Evolutionary conservation across 92 coral and sea anemone genomes (phyloP), one percentile per base, ranked within the genome.

Genomic region (Zoanthus sansibaricus): DNA sequence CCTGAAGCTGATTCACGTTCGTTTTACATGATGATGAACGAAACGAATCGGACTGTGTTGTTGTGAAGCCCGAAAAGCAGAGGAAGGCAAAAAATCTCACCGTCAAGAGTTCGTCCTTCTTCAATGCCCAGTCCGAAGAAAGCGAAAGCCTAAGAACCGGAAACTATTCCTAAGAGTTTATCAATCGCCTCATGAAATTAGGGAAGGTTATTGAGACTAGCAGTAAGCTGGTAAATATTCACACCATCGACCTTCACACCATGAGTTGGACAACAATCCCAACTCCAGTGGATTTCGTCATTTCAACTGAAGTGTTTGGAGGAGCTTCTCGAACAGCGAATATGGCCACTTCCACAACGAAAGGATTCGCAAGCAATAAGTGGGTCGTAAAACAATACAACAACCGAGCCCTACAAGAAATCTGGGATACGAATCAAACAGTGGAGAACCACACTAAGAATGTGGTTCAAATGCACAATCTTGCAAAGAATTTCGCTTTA

Each of bases 231-330:
- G 73, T 89, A 67, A 82, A 86, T 89, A 72, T 92, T 67, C 89
- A 89, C 84, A 82, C 86, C 47, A 89, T 92, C 75, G 82, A 89
- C 89, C 77, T 89, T 30, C 70, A 83, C 59, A 72, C 77, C 25
- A 92, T 92, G 86, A 89, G 70, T 87, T 92, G 94, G 94, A 84
- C 88, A 73, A 86, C 83, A 56, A 66, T 92, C 76, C 89, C 93
- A 18, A 55, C 62, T 16, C 68, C 72, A 49, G 90, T 79, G 49
- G 91, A 93, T 74, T 93, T 83, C 86, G 83, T 78, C 77, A 73
- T 93, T 58, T 88, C 89, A 30, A 86, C 77, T 71, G 88, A 89
- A 71, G 75, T 86, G 76, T 88, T 92, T 82, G 95, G 95, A 33
- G 83, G 64, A 68, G 91, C 83, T 18, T 90, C 87, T 66, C 48